A percentile compares a stretch with the other conserved stretches of the same genome.
Conservation (phyloP, 2,888 invertebrate species). For the Agrypnus murinus region DNA sequence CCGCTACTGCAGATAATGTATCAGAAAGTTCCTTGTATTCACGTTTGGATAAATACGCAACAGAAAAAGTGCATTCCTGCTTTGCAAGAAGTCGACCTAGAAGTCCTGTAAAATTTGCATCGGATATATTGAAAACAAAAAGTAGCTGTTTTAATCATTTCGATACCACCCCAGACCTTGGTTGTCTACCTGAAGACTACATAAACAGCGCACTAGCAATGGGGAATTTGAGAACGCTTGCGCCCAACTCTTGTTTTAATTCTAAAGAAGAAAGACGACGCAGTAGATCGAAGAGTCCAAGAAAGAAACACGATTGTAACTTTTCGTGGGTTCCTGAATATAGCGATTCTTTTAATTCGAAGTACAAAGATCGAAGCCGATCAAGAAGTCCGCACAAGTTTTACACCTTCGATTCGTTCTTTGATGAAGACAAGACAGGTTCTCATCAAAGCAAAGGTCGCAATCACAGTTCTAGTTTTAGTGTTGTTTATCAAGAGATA, state of each 20-base stretch:
- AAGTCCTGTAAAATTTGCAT: no score
- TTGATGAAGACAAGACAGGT: background rate
- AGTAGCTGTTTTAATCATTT: no score
- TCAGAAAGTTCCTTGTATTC: no score
- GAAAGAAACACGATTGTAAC: background rate
- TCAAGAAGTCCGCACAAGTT: conserved; percentile 1
- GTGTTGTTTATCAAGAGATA: background rate
- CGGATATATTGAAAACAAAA: no score
- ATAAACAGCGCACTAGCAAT: background rate
- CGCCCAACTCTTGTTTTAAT: background rate
- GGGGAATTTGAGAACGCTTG: background rate
- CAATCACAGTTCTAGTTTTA: background rate
- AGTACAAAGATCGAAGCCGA: background rate
- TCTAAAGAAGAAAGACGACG: background rate
- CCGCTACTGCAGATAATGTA: no score
- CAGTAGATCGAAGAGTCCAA: background rate
- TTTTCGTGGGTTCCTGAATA: background rate
- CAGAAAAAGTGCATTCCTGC: no score
- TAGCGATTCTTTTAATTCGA: background rate
- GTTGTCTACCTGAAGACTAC: no score
- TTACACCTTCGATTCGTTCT: background rate
- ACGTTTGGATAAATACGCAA: no score
- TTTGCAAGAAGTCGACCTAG: no score
- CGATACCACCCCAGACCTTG: no score
- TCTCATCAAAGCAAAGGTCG: background rate